These are phyloP conservation scores for Rhinolophus sinicus DNA, from an alignment of 2,113 vertebrate genomes.

Conservation along the genomic window DNA sequence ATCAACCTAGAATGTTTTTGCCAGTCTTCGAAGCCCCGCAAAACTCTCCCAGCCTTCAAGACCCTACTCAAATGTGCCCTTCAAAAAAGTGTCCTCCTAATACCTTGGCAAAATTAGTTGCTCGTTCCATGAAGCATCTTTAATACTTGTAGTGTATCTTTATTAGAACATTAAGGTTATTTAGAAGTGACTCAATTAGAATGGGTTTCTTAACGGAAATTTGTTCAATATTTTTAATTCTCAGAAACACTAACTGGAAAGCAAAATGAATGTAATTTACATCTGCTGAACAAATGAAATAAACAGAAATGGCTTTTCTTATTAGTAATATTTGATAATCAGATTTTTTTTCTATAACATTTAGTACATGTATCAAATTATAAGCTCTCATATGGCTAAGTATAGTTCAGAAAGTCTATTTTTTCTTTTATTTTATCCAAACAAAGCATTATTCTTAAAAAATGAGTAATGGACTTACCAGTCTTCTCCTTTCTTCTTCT, in stretches of 20 bases:
- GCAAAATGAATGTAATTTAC: not conserved
- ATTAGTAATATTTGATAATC: not conserved
- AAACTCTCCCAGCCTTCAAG: not conserved
- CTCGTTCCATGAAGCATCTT: not conserved
- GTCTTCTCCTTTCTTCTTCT: constrained; percentile 94
- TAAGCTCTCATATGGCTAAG: not conserved
- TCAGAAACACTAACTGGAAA: not conserved
- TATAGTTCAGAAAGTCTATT: not conserved
- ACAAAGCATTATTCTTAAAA: not conserved
- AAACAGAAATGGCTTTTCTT: not conserved
- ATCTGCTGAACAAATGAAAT: not conserved
- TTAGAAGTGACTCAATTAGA: not conserved
- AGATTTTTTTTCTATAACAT: not conserved
- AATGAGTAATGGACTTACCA: constrained; percentile 88
- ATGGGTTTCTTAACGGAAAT: not conserved
- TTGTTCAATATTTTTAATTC: constrained; percentile 10
- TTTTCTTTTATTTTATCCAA: not conserved
- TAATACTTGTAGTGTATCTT: not conserved
- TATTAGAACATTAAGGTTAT: not conserved
- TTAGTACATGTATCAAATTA: not conserved
- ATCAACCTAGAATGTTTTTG: not conserved
- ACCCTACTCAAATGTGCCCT: not conserved
- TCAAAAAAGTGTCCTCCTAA: not conserved
- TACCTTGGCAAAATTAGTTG: not conserved
- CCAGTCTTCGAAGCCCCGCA: not conserved